These are phyloP conservation scores for Cassiopea xamachana DNA, from an alignment of 30 jellyfish, hydroid and myxozoan species.

Conservation along the genomic window DNA sequence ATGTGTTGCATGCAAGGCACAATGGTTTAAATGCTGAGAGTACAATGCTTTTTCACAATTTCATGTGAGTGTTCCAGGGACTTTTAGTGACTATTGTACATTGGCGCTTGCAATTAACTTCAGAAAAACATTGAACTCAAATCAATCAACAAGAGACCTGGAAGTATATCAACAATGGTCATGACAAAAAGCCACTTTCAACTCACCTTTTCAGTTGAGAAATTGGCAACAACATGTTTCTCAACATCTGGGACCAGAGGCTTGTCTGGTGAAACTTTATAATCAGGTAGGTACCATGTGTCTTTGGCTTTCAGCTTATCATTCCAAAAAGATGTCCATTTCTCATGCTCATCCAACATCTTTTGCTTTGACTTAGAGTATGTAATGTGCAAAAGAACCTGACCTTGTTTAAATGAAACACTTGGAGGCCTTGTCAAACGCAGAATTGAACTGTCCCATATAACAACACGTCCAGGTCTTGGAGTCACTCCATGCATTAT, in stretches of 20 bases:
- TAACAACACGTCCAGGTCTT: conserved; percentile 90
- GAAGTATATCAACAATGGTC: no score
- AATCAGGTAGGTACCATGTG: conserved; percentile 83
- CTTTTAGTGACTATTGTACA: no score
- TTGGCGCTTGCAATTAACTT: no score
- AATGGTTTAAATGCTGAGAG: no score
- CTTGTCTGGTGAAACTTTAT: conserved; percentile 36
- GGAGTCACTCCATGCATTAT: conserved; percentile 90
- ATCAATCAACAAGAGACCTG: no score
- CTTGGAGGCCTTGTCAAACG: conserved; percentile 96
- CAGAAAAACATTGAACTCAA: no score
- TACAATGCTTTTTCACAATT: no score
- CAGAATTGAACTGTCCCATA: conserved; percentile 84
- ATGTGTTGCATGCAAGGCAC: no score
- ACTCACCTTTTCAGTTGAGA: conserved; percentile 66
- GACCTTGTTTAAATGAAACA: conserved; percentile 82
- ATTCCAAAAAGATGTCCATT: conserved; percentile 65
- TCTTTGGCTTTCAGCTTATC: conserved; percentile 66
- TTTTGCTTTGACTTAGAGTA: conserved; percentile 69
- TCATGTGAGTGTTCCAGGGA: no score
- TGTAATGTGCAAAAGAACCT: conserved; percentile 75
- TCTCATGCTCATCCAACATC: conserved; percentile 73
- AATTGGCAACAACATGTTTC: conserved; percentile 69
- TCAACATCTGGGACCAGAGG: conserved; percentile 75
- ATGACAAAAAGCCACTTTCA: background rate